phyloP scores from a whole-genome alignment of 2,888 invertebrate genomes.

The Luperina nickerlii region DNA sequence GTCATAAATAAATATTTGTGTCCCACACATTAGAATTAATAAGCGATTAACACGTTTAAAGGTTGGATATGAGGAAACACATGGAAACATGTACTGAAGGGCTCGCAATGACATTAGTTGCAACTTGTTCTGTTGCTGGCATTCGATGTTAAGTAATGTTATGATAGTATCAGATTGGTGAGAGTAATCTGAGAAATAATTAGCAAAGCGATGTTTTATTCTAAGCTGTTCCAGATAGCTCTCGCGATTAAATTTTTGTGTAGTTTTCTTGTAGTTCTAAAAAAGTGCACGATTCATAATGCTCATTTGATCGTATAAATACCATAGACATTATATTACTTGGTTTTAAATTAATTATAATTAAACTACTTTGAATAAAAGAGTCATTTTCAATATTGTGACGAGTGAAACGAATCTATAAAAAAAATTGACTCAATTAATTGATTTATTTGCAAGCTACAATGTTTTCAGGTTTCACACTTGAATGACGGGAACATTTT shows the following conservation, averaged over 20 bases:
- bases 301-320: no score
- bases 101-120: not conserved
- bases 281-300: no score
- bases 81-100: not conserved
- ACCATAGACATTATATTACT: no score
- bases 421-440: no score
- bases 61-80: conserved; percentile 35
- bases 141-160: conserved; percentile 7
- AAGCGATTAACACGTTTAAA: conserved; percentile 37
- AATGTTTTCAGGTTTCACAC: no score
- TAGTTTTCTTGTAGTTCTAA: not conserved
- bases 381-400: no score
- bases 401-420: no score
- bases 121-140: conserved; percentile 13
- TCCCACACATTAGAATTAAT: conserved; percentile 18
- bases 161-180: not conserved
- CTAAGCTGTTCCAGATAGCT: not conserved
- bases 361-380: no score
- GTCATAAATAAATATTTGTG: not conserved
- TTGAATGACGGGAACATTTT: no score
- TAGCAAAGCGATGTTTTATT: not conserved
- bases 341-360: no score
- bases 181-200: not conserved
- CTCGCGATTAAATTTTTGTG: not conserved
- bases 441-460: no score